phyloP scores from a whole-genome alignment of 2,888 invertebrate species.

The Hofmannophila pseudospretella region DNA sequence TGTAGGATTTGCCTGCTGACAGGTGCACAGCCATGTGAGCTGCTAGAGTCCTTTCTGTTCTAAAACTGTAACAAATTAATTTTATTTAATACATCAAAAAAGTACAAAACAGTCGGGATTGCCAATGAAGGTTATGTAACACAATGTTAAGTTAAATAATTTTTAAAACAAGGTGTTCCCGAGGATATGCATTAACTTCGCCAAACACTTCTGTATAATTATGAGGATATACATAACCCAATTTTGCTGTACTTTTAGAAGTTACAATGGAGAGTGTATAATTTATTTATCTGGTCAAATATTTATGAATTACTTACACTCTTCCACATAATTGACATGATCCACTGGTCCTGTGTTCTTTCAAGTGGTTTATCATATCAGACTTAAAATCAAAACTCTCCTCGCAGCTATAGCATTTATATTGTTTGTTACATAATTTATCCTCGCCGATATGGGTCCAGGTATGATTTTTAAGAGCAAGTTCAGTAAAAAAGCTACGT shows the following conservation, averaged over 20 bases:
- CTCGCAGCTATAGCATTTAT: slow-evolving; percentile 78
- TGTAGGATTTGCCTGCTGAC: slow-evolving; percentile 32
- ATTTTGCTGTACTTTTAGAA: too few relatives aligned
- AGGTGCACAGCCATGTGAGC: slow-evolving; percentile 76
- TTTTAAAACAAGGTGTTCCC: too few relatives aligned
- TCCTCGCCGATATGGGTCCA: slow-evolving; percentile 73
- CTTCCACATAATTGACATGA: slow-evolving; percentile 82
- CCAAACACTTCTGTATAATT: too few relatives aligned
- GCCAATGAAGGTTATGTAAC: too few relatives aligned
- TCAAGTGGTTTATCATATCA: slow-evolving; percentile 81
- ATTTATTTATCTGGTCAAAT: too few relatives aligned
- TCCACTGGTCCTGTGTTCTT: slow-evolving; percentile 79
- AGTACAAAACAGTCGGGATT: too few relatives aligned
- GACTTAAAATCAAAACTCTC: slow-evolving; percentile 80
- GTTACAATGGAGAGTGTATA: too few relatives aligned
- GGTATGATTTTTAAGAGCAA: slow-evolving; percentile 79
- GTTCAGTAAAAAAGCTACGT: slow-evolving; percentile 74
- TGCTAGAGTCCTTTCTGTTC: slow-evolving; percentile 80
- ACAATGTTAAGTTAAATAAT: too few relatives aligned
- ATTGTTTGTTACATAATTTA: slow-evolving; percentile 32
- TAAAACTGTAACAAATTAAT: too few relatives aligned
- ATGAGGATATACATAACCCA: too few relatives aligned
- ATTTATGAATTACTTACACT: slow-evolving; percentile 72
- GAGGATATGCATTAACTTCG: too few relatives aligned
- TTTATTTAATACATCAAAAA: too few relatives aligned